Evolutionary conservation across 2,888 invertebrate genomes (phyloP).

Genomic region (Dryococelus australis): DNA sequence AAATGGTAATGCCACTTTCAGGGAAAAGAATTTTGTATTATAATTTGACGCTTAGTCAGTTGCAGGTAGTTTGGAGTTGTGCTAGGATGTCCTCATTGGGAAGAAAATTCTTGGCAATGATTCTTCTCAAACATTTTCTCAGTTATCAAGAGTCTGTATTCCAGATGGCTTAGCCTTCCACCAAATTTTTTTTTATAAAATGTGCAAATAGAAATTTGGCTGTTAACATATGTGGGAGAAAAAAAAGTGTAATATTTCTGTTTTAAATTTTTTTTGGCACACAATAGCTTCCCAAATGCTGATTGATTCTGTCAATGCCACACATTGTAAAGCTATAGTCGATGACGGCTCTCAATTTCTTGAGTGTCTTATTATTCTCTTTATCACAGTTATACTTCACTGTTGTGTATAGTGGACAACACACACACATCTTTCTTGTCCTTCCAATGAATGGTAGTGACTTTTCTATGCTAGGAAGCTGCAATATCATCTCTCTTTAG

Average conservation of each 20-base stretch:
- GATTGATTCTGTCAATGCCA: background rate
- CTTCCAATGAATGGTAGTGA: background rate
- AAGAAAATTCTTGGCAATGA: background rate
- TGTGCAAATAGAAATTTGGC: too few relatives aligned
- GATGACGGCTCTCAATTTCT: too few relatives aligned
- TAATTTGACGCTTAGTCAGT: background rate
- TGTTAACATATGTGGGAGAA: background rate
- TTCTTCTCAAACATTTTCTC: conserved; percentile 6
- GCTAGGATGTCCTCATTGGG: background rate
- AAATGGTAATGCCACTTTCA: too few relatives aligned
- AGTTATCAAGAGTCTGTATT: conserved; percentile 3
- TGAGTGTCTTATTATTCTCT: background rate
- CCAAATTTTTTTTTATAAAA: background rate
- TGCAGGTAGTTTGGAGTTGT: background rate
- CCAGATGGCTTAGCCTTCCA: background rate
- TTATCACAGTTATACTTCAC: background rate
- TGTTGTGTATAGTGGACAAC: background rate
- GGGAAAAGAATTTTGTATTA: too few relatives aligned
- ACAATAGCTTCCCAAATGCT: background rate
- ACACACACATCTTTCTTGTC: background rate
- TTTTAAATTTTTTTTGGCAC: background rate
- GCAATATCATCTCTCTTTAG: background rate
- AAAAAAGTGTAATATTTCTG: background rate
- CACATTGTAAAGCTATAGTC: too few relatives aligned
- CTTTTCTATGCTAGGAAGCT: background rate